These are phyloP conservation scores for Pelobates cultripes DNA, from an alignment of 2,797 vertebrate species.

Conservation along the genomic window DNA sequence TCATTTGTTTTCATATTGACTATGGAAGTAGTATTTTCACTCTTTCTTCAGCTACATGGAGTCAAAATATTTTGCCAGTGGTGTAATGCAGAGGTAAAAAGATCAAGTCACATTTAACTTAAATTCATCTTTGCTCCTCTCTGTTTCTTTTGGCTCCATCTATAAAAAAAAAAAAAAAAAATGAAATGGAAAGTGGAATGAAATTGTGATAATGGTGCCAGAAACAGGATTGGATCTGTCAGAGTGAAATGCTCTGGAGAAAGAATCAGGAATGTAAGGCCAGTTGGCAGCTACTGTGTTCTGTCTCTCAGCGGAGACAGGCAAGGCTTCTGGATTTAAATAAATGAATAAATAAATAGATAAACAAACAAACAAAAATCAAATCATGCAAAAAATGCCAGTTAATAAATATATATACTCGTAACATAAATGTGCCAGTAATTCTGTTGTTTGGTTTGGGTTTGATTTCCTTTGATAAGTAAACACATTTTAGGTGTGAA, in stretches of 20 bases:
- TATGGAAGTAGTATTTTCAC: not conserved
- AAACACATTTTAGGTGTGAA: no score
- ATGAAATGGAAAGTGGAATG: conserved; percentile 60
- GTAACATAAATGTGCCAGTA: conserved; percentile 21
- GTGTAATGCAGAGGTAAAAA: conserved; percentile 67
- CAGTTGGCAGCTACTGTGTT: conserved; percentile 69
- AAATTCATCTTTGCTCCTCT: conserved; percentile 64
- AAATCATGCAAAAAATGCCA: not conserved
- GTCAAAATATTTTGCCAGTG: conserved; percentile 68
- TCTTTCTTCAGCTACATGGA: conserved; percentile 64
- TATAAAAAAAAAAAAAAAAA: conserved; percentile 59
- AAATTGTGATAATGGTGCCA: conserved; percentile 66
- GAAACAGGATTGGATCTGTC: conserved; percentile 67
- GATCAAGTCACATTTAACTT: conserved; percentile 64
- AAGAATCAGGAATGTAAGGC: conserved; percentile 60
- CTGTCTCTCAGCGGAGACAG: conserved; percentile 60
- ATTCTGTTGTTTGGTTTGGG: not conserved
- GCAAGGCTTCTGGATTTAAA: conserved; percentile 55
- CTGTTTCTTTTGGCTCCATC: conserved; percentile 69
- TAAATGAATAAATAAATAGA: no score
- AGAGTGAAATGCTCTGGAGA: conserved; percentile 66
- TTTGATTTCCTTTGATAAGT: no score
- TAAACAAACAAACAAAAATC: no score
- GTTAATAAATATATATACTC: conserved; percentile 23
- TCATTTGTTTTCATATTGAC: conserved; percentile 2